These are phyloP conservation scores for Neodiprion fabricii DNA, from an alignment of 1,140 invertebrate genomes.

Conservation along the genomic window DNA sequence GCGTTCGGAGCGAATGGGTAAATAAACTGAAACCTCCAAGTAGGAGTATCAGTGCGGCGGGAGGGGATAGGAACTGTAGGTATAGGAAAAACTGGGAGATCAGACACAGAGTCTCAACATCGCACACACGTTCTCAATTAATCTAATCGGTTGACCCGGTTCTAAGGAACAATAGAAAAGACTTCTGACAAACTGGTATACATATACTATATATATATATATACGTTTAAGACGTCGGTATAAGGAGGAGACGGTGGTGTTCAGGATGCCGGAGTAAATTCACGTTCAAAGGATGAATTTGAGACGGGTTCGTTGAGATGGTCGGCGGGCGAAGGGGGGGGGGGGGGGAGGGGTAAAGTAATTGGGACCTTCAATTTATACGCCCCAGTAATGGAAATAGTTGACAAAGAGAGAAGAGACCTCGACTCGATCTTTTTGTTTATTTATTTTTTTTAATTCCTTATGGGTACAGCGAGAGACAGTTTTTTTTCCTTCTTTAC, in stretches of 20 bases:
- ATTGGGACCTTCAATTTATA: constrained; percentile 7
- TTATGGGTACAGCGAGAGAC: no score
- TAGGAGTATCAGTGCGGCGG: no score
- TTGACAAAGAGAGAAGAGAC: not conserved
- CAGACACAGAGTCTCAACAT: no score
- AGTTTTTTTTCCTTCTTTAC: no score
- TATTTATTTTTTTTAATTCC: not conserved
- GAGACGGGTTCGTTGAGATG: not conserved
- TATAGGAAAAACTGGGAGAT: no score
- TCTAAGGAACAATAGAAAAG: not conserved
- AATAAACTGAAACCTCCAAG: no score
- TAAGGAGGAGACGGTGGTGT: no score
- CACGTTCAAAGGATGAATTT: constrained; percentile 7
- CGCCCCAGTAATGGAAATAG: constrained; percentile 1
- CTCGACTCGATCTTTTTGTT: not conserved
- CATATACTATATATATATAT: no score
- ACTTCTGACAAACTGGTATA: no score
- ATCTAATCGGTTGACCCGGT: constrained; percentile 6
- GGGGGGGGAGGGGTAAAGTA: not conserved
- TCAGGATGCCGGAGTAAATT: not conserved
- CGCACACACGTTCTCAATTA: not conserved
- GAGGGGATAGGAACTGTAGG: no score
- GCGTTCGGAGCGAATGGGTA: no score
- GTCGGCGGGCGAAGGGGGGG: not conserved
- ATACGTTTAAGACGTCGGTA: no score